Evolutionary conservation across 2,797 vertebrate genomes (phyloP), one percentile per base, ranked within the genome.

Genomic region (Heterohyrax brucei): DNA sequence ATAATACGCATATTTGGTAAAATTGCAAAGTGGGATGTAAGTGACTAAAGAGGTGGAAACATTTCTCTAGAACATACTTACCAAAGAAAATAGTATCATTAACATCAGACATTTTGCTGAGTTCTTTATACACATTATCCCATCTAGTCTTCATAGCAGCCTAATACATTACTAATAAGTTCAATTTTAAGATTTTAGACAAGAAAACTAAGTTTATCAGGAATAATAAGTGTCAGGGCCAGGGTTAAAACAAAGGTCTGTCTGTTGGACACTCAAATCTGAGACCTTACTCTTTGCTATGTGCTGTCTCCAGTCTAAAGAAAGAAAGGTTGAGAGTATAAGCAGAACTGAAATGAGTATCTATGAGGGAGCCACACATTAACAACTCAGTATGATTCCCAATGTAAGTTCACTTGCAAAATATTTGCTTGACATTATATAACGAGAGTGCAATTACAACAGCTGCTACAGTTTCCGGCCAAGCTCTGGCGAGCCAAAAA

Each of bases 401-500:
- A 77, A 73, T 0, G 2, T 19, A n/a, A 89, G 62, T 66, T 78
- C 44, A 26, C 12, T 24, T 56, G 26, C 13, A 79, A 5, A n/a
- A 87, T 48, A 18, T 83, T 21, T 95, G 66, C 53, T 30, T 75
- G 73, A 22, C 16, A 30, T 39, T 39, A 39, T 21, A 53, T 10
- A 83, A 48, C 53, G 1, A 85, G 30, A 96, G 10, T 8, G 21
- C 24, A 88, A 7, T 50, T 50, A 79, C 2, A 80, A 46, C 7
- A 87, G n/a, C 26, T 56, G 10, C 7, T 64, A 39, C n/a, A 70
- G n/a, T n/a, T 75, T 77, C 28, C 75, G 39, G 30, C 46, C 4
- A 93, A 87, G 28, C 8, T 64, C 64, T 91, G 78, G 22, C 78
- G 28, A 91, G 66, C 7, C 50, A 89, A 70, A 86, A 92, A 89